A percentile compares a stretch with the other conserved stretches of the same genome.
Conservation (phyloP, 2,888 invertebrate species). For the Xanthia togata region DNA sequence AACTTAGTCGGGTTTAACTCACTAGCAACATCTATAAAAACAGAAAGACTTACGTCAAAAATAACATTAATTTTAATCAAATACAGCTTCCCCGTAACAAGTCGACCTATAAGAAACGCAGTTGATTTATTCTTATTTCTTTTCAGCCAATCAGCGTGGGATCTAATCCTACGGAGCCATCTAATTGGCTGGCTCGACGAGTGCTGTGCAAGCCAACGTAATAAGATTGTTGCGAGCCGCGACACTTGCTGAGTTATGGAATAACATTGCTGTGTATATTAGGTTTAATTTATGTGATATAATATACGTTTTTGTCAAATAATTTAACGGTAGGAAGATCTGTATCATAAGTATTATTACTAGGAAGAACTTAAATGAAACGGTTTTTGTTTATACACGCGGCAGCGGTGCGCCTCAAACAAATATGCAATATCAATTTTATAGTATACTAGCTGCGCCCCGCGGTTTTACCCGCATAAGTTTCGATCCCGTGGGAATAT, state of each 20-base stretch:
- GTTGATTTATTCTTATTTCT: constrained; percentile 45
- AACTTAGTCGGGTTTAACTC: background rate
- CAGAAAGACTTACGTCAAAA: constrained; percentile 1
- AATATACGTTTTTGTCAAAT: background rate
- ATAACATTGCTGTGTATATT: constrained; percentile 7
- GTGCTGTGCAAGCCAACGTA: constrained; percentile 25
- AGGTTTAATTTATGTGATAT: background rate
- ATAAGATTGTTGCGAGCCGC: constrained; percentile 31
- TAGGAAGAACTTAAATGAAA: no score
- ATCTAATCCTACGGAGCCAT: constrained; percentile 50
- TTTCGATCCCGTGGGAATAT: no score
- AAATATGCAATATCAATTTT: background rate
- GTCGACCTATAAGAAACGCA: constrained; percentile 19
- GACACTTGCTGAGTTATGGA: constrained; percentile 6
- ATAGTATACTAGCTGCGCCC: no score
- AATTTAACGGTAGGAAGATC: no score
- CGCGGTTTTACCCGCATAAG: no score
- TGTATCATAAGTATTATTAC: background rate
- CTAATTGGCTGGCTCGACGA: constrained; percentile 56
- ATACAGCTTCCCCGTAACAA: constrained; percentile 10
- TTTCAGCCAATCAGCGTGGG: constrained; percentile 44
- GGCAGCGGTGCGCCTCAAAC: background rate
- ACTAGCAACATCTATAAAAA: background rate
- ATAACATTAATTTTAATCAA: constrained; percentile 13
- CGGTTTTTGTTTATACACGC: background rate